Percentiles rank a stretch among this genome's conserved stretches.
These are phyloP conservation scores for Himalopsyche japonica DNA, from an alignment of 2,888 invertebrate species.

Conservation along the genomic window DNA sequence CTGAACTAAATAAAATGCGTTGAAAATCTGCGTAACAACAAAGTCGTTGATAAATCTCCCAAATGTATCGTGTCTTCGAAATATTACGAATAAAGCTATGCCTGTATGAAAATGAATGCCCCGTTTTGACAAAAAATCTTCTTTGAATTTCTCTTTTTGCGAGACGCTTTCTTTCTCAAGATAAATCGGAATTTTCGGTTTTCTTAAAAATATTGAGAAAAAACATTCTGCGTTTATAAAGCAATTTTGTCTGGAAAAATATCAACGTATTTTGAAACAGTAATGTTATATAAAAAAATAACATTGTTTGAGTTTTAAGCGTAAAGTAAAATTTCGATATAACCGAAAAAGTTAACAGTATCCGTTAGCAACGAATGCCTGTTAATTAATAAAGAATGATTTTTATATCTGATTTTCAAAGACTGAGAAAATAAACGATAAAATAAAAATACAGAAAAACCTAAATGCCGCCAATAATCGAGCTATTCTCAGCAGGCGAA, in stretches of 20 bases:
- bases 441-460: no score
- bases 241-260: background rate
- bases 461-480: no score
- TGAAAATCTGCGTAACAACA: background rate
- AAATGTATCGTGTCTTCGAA: background rate
- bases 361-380: no score
- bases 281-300: no score
- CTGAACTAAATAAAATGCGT: background rate
- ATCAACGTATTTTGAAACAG: no score
- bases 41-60: background rate
- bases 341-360: no score
- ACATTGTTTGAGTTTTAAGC: no score
- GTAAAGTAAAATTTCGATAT: no score
- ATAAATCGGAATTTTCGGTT: background rate
- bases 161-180: background rate
- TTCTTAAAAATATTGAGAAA: background rate
- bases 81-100: background rate
- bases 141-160: background rate
- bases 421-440: no score
- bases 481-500: no score
- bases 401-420: no score
- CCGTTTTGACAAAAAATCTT: background rate
- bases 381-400: no score
- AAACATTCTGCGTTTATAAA: background rate
- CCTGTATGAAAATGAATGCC: background rate